Base-by-base conservation (phyloP, 2,888 invertebrate genomes). In the Charanyca ferruginea region DNA sequence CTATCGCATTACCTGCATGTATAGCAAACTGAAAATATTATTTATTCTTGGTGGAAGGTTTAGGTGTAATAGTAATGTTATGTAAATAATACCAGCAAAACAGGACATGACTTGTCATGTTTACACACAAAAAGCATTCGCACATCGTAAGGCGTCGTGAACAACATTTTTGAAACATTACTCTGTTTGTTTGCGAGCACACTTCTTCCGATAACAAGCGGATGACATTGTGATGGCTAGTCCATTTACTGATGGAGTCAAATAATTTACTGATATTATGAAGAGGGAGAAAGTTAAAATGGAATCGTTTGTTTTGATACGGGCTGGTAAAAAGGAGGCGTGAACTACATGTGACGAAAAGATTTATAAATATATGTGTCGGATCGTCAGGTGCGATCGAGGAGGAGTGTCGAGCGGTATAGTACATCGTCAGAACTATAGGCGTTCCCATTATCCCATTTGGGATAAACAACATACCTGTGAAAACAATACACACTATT, bases 181-280 rank as follows among this genome's bases (percentile, higher is more conserved):
- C n/a, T 54, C 9, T 13, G 41, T 52, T 64, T 69, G 35, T 68
- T 61, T 58, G 42, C 48, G 53, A 57, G 45, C 54, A 55, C 23
- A 20, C 9, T 47, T 18, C 4, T n/a, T 20, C 16, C 9, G 9
- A 4, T 32, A 41, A 22, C 8, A 48, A 32, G 7, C 18, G n/a
- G 13, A 11, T 49, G 2, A 8, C 35, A 47, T 60, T 35, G 18
- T 60, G 16, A 45, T 61, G 23, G 28, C 8, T 8, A 35, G n/a
- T 22, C 7, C 22, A 20, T 45, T 44, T 32, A 11, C 8, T 18
- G 22, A 52, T 13, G 35, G 2, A 13, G 4, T 8, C 16, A 57
- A 16, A 58, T 32, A 13, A 13, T 18, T 18, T 13, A 23, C 28
- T 7, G 28, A 7, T 28, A 28, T 28, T 28, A 28, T n/a, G n/a